Evolutionary conservation across 2,113 vertebrate genomes (phyloP), one percentile per base, ranked within the genome.

Genomic region (Asarcornis scutulata): DNA sequence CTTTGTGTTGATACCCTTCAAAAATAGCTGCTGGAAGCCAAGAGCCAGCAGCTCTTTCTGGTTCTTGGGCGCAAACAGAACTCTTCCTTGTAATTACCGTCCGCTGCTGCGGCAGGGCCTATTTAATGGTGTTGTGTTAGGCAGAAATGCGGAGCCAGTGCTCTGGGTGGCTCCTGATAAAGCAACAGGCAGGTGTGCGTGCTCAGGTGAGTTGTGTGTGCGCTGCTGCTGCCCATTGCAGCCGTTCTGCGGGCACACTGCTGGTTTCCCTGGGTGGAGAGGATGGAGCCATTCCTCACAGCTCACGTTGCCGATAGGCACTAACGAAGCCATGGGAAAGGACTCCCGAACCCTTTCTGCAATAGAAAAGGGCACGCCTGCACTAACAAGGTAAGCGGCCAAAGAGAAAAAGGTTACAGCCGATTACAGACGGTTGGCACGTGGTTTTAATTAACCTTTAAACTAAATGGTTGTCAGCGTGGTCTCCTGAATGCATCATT

Each of bases 391-490:
- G 69, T 55, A 46, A 67, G 69, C 4, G 26, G 32, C 42, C 38
- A 14, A 55, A 31, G 40, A 40, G 40, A 31, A 31, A 36, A 64
- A 27, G 13, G 29, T 27, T 26, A 12, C 4, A 34, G 42, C 25
- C 53, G 36, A 6, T 15, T 14, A 17, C 34, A 58, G 20, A 14
- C 12, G 7, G 18, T 8, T 34, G 50, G 27, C 13, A 7, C 29
- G 63, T 21, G 17, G 75, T 32, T 76, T 69, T 50, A 52, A 64
- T 56, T 68, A 53, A 73, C 79, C 75, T 88, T 84, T 89, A 56
- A 60, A 17, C 42, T 32, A 17, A 50, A 16, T 0, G 6, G 16
- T 4, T 21, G 14, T 5, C 27, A 5, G 13, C 2, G 0, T 20
- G 42, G 72, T 50, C 64, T 38, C 3, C 42, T 13, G 42, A 26